Conservation (phyloP, 2,113 vertebrate genomes). For the Pica pica region DNA sequence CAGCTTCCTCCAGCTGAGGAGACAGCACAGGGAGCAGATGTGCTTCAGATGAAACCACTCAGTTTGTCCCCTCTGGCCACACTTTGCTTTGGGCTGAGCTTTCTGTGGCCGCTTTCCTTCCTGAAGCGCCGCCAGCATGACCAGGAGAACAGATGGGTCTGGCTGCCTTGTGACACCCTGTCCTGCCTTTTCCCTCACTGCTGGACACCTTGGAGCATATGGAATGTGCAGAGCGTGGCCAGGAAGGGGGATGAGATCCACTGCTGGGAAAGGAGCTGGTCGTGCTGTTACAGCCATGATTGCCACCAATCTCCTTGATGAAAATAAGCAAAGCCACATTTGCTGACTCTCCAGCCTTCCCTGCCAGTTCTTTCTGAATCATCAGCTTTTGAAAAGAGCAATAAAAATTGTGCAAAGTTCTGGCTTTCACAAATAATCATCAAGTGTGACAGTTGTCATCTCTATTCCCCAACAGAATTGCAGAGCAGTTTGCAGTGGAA, state of each 20-base stretch:
- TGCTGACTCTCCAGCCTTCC: neutral
- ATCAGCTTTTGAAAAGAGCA: neutral
- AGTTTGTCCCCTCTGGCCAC: rapidly evolving
- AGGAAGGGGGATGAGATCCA: neutral
- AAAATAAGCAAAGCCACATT: neutral
- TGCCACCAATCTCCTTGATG: neutral
- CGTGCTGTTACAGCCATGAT: neutral
- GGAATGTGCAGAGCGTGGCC: neutral
- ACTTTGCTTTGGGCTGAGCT: neutral
- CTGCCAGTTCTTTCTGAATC: neutral
- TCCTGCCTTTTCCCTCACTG: neutral
- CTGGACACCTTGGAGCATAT: neutral
- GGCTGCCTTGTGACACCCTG: neutral
- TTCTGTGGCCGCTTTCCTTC: neutral
- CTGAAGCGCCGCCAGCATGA: neutral
- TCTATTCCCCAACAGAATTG: neutral
- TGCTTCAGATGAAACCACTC: neutral
- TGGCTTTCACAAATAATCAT: neutral
- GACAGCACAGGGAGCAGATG: neutral
- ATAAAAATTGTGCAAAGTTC: neutral
- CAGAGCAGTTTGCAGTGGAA: neutral
- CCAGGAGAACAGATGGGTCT: neutral
- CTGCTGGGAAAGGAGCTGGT: neutral
- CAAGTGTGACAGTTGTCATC: neutral
- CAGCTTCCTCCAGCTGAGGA: neutral